Conservation (phyloP, 2,113 vertebrate genomes). For the Felis chaus region DNA sequence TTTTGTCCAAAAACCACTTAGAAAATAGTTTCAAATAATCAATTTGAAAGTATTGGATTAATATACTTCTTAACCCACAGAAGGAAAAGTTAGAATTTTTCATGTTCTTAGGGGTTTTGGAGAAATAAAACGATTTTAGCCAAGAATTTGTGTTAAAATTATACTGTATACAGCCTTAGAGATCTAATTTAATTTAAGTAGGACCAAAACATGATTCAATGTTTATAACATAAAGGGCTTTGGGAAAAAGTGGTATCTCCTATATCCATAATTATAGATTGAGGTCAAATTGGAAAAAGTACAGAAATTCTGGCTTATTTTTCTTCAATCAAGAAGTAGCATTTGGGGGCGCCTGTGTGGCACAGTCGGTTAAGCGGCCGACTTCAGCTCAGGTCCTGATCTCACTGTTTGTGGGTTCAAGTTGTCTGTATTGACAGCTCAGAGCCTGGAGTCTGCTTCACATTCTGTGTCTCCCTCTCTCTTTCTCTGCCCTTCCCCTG, state of each 20-base stretch:
- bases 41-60: neutral
- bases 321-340: neutral
- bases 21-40: slow-evolving; percentile 36
- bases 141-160: neutral
- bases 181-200: slow-evolving; percentile 16
- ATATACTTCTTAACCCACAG: slow-evolving; percentile 16
- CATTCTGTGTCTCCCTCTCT: too few species aligned
- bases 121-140: neutral
- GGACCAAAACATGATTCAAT: neutral
- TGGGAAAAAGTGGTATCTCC: neutral
- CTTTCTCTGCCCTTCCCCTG: too few species aligned
- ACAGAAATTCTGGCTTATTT: slow-evolving; percentile 19
- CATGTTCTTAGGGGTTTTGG: neutral
- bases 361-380: too few species aligned
- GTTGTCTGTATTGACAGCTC: too few species aligned
- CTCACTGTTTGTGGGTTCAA: too few species aligned
- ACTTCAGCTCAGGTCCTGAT: too few species aligned
- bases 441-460: too few species aligned
- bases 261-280: neutral
- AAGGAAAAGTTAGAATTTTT: slow-evolving; percentile 12
- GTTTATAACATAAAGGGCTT: neutral
- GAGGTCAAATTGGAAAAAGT: neutral
- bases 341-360: neutral
- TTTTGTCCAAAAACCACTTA: slow-evolving; percentile 24
- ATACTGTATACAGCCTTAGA: neutral